Conservation (phyloP, 2,113 vertebrate genomes). For the Ceyx melanurus region DNA sequence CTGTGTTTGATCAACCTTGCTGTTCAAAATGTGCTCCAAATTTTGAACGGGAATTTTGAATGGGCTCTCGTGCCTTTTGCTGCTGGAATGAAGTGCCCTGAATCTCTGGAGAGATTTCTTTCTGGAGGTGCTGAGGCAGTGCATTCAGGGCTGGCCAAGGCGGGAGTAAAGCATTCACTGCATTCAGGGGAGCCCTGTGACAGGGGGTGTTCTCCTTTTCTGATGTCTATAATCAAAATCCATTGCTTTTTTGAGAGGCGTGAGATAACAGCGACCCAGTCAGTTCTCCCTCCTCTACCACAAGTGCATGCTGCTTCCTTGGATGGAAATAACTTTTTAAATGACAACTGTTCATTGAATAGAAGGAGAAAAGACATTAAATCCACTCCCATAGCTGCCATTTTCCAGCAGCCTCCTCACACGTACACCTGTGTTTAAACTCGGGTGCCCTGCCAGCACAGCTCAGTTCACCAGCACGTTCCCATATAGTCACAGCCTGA, state of each 20-base stretch:
- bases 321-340: neutral
- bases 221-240: neutral
- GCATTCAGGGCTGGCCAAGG: fast-evolving
- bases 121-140: fast-evolving
- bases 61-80: neutral
- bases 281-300: neutral
- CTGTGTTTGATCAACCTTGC: neutral
- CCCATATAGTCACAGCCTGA: fast-evolving
- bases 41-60: neutral
- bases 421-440: fast-evolving
- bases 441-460: neutral
- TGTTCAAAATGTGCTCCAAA: neutral
- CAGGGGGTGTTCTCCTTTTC: neutral
- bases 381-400: fast-evolving
- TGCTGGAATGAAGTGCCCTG: neutral
- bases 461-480: neutral
- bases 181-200: neutral
- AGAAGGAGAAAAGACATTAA: neutral
- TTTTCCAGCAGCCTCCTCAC: neutral
- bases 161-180: fast-evolving
- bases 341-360: neutral
- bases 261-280: fast-evolving
- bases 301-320: neutral
- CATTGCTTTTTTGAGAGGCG: too few relatives aligned
- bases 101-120: neutral